Conservation (phyloP, 2,797 vertebrate genomes). For the Bryconaethiops microstoma region DNA sequence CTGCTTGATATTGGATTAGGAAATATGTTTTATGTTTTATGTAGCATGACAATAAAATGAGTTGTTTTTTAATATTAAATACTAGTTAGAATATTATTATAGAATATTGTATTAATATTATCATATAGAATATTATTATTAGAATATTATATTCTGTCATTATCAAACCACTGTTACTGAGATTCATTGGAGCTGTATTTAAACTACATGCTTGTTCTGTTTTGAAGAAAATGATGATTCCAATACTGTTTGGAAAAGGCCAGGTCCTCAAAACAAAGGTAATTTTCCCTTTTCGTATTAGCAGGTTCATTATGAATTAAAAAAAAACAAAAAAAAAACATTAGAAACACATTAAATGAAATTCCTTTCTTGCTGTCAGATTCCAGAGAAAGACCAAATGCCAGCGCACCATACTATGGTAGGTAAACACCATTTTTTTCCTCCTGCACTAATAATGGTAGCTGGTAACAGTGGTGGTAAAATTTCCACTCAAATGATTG, state of each 20-base stretch:
- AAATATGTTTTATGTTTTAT: not conserved
- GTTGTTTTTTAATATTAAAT: no score
- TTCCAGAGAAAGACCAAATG: slow-evolving; percentile 15
- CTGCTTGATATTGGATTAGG: not conserved
- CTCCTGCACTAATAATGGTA: not conserved
- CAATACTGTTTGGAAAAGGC: slow-evolving; percentile 1
- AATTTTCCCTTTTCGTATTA: not conserved
- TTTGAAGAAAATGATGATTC: slow-evolving; percentile 55
- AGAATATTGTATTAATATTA: no score
- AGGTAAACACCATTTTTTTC: not conserved
- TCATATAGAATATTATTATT: no score
- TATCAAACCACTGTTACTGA: not conserved
- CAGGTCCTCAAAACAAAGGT: slow-evolving; percentile 33
- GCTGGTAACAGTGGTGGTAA: not conserved
- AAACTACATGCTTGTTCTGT: not conserved
- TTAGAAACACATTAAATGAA: not conserved
- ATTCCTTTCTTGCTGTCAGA: slow-evolving; percentile 14
- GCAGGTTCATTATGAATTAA: not conserved
- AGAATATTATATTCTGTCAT: not conserved
- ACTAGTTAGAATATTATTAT: no score
- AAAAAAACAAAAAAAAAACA: not conserved
- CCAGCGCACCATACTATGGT: slow-evolving; percentile 51
- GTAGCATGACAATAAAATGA: no score
- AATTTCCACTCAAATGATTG: not conserved
- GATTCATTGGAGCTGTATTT: not conserved